These are phyloP conservation scores for Verasper variegatus DNA, from an alignment of 2,113 vertebrate genomes.

Conservation along the genomic window DNA sequence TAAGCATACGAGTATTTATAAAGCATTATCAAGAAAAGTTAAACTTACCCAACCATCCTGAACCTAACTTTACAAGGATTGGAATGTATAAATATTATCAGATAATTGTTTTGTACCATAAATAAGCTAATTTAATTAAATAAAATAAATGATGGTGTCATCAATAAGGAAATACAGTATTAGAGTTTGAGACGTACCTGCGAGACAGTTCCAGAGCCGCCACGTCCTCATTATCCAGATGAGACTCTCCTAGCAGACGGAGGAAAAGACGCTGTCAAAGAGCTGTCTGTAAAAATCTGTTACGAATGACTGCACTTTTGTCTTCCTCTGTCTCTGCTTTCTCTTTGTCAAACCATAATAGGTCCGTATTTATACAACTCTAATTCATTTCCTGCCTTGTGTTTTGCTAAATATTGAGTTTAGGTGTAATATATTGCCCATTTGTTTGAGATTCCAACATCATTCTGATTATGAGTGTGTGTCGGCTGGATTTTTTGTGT, in stretches of 20 bases:
- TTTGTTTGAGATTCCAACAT: neutral
- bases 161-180: constrained; percentile 3
- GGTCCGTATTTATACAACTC: neutral
- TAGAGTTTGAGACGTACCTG: constrained; percentile 79
- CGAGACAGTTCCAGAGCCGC: constrained; percentile 78
- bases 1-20: too few relatives aligned
- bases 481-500: neutral
- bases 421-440: neutral
- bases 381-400: neutral
- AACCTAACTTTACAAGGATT: neutral
- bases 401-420: neutral
- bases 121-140: neutral
- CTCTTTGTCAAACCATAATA: neutral
- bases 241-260: constrained; percentile 81
- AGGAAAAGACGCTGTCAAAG: constrained; percentile 50
- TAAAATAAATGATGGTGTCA: too few relatives aligned
- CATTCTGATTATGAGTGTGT: neutral
- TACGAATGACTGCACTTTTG: constrained; percentile 17
- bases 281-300: constrained; percentile 37
- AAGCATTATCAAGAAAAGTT: too few relatives aligned
- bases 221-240: constrained; percentile 75
- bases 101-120: too few relatives aligned
- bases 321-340: neutral
- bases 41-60: neutral
- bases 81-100: neutral